Evolutionary conservation across 2,113 vertebrate genomes (phyloP).

Genomic region (Toxostoma redivivum): DNA sequence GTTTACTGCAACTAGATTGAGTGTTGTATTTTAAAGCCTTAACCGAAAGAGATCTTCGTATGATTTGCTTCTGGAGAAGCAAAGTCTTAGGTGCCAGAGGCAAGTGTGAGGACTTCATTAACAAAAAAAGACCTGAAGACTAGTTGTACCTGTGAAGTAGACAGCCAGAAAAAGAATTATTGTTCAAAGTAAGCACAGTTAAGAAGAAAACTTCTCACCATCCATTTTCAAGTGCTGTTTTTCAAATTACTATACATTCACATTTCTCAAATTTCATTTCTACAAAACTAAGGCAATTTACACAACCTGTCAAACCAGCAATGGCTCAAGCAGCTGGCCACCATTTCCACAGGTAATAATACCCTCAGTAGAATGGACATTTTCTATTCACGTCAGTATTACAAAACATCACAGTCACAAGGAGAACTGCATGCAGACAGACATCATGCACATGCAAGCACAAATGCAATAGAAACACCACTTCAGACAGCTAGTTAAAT

Average conservation of each 20-base stretch:
- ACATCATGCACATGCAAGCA: constrained; percentile 64
- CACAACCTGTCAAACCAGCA: background rate
- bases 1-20: background rate
- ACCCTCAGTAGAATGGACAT: background rate
- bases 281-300: background rate
- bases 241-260: background rate
- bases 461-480: constrained; percentile 62
- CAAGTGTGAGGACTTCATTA: background rate
- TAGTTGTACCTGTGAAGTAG: background rate
- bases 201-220: background rate
- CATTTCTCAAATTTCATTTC: background rate
- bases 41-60: background rate
- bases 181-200: background rate
- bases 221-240: background rate
- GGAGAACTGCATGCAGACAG: constrained; percentile 32
- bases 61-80: background rate
- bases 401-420: constrained; percentile 3
- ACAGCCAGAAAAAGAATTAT: background rate
- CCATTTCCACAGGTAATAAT: background rate
- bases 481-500: constrained; percentile 63
- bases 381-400: background rate
- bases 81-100: background rate
- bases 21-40: background rate
- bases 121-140: background rate
- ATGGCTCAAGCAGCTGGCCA: background rate